Conservation (phyloP, 1,140 invertebrate genomes). For the Drosophila bocqueti region DNA sequence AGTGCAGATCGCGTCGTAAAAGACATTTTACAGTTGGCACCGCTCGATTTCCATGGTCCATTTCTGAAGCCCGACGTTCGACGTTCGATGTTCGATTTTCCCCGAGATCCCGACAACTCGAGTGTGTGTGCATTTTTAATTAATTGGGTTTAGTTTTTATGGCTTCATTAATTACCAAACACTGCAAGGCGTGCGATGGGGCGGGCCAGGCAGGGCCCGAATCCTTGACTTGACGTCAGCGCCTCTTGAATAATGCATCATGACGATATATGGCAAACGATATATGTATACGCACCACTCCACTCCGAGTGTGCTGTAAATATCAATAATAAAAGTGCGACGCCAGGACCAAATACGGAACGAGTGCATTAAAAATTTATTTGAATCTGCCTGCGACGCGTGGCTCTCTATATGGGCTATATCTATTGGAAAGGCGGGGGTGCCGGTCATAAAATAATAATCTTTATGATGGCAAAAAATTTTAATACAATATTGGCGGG, state of each 20-base stretch:
- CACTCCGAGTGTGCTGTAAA: constrained; percentile 53
- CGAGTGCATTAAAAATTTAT: constrained; percentile 83
- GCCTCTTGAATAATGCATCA: constrained; percentile 77
- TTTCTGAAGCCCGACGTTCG: constrained; percentile 27
- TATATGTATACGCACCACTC: not conserved
- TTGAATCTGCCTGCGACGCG: constrained; percentile 80
- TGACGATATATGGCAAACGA: constrained; percentile 32
- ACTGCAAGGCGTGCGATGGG: constrained; percentile 36
- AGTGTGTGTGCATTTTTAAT: constrained; percentile 80
- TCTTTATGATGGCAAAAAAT: constrained; percentile 81
- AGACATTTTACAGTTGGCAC: constrained; percentile 79
- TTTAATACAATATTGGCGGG: constrained; percentile 77
- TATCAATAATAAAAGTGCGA: constrained; percentile 83
- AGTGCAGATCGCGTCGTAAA: constrained; percentile 80
- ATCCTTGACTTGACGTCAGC: constrained; percentile 77
- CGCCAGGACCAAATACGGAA: constrained; percentile 58
- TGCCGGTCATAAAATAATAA: constrained; percentile 76
- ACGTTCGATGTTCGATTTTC: constrained; percentile 16
- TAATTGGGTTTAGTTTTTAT: constrained; percentile 84
- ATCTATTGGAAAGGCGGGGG: constrained; percentile 1
- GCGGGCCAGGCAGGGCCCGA: not conserved
- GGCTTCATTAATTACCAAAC: constrained; percentile 83
- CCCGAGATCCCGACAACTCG: constrained; percentile 15
- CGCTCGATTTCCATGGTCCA: constrained; percentile 54
- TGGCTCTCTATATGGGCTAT: constrained; percentile 41